These are phyloP conservation scores for Xanthorhoe designata DNA, from an alignment of 2,888 invertebrate genomes.

Conservation along the genomic window DNA sequence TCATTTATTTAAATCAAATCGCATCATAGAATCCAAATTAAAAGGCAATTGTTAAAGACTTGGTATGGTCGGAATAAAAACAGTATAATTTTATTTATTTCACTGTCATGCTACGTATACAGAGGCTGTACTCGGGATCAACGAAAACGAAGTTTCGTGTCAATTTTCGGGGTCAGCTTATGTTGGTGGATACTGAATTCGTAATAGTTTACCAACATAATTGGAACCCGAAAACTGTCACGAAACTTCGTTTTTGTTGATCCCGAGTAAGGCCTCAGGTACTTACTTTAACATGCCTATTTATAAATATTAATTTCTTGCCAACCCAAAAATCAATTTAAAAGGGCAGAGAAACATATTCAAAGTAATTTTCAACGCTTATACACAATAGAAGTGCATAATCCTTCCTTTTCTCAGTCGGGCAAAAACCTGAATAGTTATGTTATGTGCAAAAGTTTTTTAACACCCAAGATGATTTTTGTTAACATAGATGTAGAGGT, in stretches of 20 bases:
- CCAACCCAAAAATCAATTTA: constrained; percentile 5
- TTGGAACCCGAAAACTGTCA: no score
- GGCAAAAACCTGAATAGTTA: constrained; percentile 21
- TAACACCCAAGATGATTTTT: constrained; percentile 17
- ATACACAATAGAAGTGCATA: constrained; percentile 21
- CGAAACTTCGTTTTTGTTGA: no score
- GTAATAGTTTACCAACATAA: no score
- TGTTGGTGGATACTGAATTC: no score
- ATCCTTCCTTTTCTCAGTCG: constrained; percentile 18
- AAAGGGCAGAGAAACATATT: constrained; percentile 6
- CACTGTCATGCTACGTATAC: no score
- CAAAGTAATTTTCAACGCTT: constrained; percentile 26
- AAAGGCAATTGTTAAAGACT: not conserved
- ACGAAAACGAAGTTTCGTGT: no score
- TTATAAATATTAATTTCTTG: constrained; percentile 10
- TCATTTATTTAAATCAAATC: not conserved
- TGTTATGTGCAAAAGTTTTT: constrained; percentile 12
- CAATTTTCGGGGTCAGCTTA: no score
- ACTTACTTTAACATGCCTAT: not conserved
- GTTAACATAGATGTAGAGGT: constrained; percentile 10
- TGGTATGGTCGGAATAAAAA: not conserved
- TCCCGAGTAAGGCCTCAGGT: not conserved
- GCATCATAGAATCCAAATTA: not conserved
- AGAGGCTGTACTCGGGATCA: no score
- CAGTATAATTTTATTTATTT: no score